A percentile compares a stretch with the other conserved stretches of the same genome.
Evolutionary conservation across 2,888 invertebrate species (phyloP).

Genomic region (Erebia ligea): DNA sequence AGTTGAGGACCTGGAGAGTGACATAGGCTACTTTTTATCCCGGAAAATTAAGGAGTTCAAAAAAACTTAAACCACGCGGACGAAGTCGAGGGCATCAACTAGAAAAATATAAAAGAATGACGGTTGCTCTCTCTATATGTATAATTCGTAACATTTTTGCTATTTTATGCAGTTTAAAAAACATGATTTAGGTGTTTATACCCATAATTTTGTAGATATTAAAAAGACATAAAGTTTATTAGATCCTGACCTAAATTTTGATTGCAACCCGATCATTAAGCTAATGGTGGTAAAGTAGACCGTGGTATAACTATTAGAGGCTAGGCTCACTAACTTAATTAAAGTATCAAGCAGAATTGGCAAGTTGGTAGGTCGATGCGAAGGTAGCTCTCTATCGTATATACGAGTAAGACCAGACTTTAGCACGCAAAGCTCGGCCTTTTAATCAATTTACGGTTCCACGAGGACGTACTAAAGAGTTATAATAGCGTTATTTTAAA

Average conservation of each 20-base stretch:
- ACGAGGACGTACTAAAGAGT: neutral
- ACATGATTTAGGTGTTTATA: no score
- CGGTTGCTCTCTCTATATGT: no score
- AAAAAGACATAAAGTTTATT: neutral
- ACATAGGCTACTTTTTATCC: no score
- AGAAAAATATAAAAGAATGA: no score
- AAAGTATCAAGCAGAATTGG: slow-evolving; percentile 42
- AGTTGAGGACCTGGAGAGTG: no score
- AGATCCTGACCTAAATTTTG: slow-evolving; percentile 29
- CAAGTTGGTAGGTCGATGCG: slow-evolving; percentile 27
- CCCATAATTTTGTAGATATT: neutral
- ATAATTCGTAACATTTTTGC: no score
- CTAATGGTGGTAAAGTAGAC: slow-evolving; percentile 65
- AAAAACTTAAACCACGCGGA: no score
- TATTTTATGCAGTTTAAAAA: no score
- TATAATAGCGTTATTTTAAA: neutral
- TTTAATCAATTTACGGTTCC: neutral
- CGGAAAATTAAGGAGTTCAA: no score
- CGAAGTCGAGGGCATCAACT: no score
- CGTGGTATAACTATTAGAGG: slow-evolving; percentile 56
- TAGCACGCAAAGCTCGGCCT: slow-evolving; percentile 19
- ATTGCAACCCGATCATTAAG: slow-evolving; percentile 51
- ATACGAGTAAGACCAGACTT: slow-evolving; percentile 31
- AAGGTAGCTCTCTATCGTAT: slow-evolving; percentile 25
- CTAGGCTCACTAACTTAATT: slow-evolving; percentile 64